Percentiles rank a stretch among this genome's conserved stretches.
These are phyloP conservation scores for Xenops minutus DNA, from an alignment of 2,797 vertebrate genomes.

Conservation along the genomic window DNA sequence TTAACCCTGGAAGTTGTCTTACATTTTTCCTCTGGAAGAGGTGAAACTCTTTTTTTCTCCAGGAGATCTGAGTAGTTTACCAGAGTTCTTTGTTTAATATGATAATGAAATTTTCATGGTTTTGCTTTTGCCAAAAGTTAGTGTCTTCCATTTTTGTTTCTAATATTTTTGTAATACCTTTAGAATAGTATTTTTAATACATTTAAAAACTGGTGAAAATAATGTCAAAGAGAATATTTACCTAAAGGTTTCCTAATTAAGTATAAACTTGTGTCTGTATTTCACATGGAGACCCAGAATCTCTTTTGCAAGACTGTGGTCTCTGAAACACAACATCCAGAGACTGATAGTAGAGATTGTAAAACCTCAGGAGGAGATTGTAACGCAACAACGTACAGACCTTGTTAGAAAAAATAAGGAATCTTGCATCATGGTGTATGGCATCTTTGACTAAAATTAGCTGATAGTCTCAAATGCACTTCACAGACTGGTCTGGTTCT, in stretches of 20 bases:
- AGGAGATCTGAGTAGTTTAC: neutral
- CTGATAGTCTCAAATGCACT: neutral
- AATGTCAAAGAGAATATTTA: neutral
- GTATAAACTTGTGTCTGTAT: rapidly evolving
- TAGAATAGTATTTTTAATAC: neutral
- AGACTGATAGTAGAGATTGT: neutral
- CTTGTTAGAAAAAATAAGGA: neutral
- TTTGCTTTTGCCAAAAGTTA: neutral
- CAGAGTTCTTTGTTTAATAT: neutral
- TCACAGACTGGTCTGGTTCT: neutral
- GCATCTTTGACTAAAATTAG: neutral
- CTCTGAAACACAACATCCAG: neutral
- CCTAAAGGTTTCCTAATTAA: neutral
- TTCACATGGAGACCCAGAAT: neutral
- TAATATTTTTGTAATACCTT: neutral
- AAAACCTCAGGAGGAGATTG: neutral
- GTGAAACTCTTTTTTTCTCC: neutral
- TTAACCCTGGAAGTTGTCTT: neutral
- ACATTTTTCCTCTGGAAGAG: neutral
- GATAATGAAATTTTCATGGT: neutral
- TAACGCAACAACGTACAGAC: rapidly evolving
- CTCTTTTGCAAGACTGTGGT: neutral
- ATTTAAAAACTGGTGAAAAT: neutral
- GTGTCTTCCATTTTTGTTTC: neutral
- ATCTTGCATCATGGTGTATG: neutral